These are phyloP conservation scores for Priocnemis perturbator DNA, from an alignment of 2,888 invertebrate species.

Conservation along the genomic window DNA sequence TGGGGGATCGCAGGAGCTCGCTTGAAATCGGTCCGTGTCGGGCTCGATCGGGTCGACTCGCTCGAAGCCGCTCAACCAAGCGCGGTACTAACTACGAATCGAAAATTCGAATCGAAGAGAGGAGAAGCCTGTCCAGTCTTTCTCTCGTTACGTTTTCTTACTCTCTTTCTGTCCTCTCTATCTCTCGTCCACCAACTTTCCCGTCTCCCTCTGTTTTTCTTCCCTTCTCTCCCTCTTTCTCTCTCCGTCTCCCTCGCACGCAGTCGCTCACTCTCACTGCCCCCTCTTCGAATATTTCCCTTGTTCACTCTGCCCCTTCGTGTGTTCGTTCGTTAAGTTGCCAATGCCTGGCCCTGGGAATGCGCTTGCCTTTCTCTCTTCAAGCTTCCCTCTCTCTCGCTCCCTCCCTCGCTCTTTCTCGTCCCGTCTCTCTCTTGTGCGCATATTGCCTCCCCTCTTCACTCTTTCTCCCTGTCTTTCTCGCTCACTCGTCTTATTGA, in stretches of 20 bases:
- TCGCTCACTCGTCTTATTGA: conserved; percentile 74
- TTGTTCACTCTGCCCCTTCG: conserved; percentile 40
- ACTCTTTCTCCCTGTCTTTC: conserved; percentile 62
- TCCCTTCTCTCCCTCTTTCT: conserved; percentile 20
- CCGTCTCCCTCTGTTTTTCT: conserved; percentile 18
- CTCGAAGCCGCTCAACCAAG: not conserved
- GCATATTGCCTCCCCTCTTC: conserved; percentile 66
- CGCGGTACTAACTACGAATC: conserved; percentile 3
- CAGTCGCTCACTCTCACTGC: conserved; percentile 14
- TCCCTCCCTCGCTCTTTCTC: conserved; percentile 44
- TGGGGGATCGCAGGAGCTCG: conserved; percentile 32
- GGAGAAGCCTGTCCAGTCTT: conserved; percentile 10
- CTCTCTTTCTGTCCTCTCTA: conserved; percentile 24
- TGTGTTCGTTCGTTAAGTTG: conserved; percentile 66
- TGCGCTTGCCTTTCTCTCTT: conserved; percentile 69
- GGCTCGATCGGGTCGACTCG: conserved; percentile 33
- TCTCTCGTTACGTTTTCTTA: conserved; percentile 28
- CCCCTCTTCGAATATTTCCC: conserved; percentile 21
- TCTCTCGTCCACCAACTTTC: conserved; percentile 9
- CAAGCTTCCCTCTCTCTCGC: conserved; percentile 44
- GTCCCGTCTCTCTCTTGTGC: conserved; percentile 58
- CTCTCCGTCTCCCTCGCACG: conserved; percentile 24
- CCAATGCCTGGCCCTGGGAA: conserved; percentile 72
- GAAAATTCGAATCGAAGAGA: conserved; percentile 1
- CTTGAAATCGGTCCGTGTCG: conserved; percentile 51